Evolutionary conservation across 35 echinoderm and acorn worm species (phyloP).

Genomic region (Ophioderma brevispina): DNA sequence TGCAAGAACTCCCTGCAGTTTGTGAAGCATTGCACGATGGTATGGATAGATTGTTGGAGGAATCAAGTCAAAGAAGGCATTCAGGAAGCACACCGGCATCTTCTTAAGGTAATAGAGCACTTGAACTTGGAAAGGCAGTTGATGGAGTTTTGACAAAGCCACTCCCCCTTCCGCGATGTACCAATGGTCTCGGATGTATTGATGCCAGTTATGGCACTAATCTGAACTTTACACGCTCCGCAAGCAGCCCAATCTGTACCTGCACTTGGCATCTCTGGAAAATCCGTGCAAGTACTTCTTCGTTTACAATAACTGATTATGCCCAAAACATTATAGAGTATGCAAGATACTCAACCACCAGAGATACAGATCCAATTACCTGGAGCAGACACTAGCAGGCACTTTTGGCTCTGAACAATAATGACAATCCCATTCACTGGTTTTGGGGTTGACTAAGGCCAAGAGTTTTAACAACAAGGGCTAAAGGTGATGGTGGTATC

Average conservation of each 20-base stretch:
- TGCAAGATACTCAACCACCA: not conserved
- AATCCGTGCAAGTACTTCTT: slow-evolving; percentile 14
- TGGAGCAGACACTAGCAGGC: not conserved
- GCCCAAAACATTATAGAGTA: not conserved
- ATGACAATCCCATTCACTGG: not conserved
- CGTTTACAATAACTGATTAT: not conserved
- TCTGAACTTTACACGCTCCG: not conserved
- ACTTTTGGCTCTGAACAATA: not conserved
- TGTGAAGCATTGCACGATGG: too few relatives aligned
- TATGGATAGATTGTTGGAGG: too few relatives aligned
- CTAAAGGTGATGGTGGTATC: not conserved
- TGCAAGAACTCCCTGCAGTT: not conserved
- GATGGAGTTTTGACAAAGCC: not conserved
- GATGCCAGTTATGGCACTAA: not conserved
- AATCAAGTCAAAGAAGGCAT: not conserved
- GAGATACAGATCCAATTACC: slow-evolving; percentile 1
- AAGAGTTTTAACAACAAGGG: not conserved
- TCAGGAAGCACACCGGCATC: not conserved
- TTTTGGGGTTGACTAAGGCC: not conserved
- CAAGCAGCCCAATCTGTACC: not conserved
- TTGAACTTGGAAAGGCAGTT: slow-evolving; percentile 6
- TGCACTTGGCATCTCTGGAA: slow-evolving; percentile 18
- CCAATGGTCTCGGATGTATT: not conserved
- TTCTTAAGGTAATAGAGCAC: not conserved
- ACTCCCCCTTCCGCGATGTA: not conserved